Base-by-base conservation (phyloP, 2,797 vertebrate species). In the Spheniscus humboldti region DNA sequence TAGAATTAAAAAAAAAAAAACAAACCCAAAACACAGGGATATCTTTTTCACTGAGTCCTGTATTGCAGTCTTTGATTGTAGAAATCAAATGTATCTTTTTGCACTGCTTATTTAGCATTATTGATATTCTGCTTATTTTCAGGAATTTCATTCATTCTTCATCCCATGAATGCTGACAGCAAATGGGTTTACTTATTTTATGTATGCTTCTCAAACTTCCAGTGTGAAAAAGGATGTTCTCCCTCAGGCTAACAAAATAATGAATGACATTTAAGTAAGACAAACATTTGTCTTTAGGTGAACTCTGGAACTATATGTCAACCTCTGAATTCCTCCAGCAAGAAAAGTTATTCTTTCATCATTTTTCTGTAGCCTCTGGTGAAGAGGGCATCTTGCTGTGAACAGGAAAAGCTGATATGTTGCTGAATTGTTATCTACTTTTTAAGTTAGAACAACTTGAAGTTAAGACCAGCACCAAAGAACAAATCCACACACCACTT, bases 201-300 rank as follows among this genome's bases (percentile, higher is more conserved):
- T 79, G 50, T 23, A 87, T 64, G 20, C 8, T 77, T 91, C 57
- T 94, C 60, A 60, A 86, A 60, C 15, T 86, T 91, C 13, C 41
- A 78, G 30, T 59, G 37, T 13, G 75, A 83, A 55, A 83, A 92
- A 80, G 7, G 28, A 80, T 72, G 55, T 23, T 91, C 20, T 90
- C 45, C 73, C 90, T 78, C 35, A 80, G 89, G 83, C 50, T 90
- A 90, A 86, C 55, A 86, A 90, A 92, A 74, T 71, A 96, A 82
- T 88, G 84, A 97, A 90, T 90, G 77, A 84, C 59, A 81, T 92
- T 89, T 81, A 63, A 92, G 76, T 75, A 85, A 93, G 88, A 71
- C 37, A 85, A 92, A 92, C 31, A 95, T 94, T 88, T 93, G 47
- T 95, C 73, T 93, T 94, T 47, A 79, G 66, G 55, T 90, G 90